Conservation (phyloP, 2,113 vertebrate genomes). For the Pitta sordida region DNA sequence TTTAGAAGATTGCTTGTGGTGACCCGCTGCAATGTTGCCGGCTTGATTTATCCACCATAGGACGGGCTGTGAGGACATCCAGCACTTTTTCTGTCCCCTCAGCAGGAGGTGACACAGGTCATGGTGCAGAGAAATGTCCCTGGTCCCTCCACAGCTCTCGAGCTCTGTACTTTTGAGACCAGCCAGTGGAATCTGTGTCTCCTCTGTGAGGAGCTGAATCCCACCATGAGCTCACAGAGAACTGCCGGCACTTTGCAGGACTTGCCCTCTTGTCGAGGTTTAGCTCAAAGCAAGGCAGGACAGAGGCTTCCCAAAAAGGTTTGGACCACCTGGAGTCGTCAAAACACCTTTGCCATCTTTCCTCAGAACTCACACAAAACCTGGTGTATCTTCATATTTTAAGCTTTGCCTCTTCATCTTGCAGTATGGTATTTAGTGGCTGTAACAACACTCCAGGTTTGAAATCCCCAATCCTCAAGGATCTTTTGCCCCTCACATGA, state of each 20-base stretch:
- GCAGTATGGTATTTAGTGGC: background rate
- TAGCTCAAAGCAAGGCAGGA: background rate
- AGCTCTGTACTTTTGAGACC: background rate
- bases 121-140: background rate
- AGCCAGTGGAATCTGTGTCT: background rate
- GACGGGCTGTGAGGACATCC: background rate
- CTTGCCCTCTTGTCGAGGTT: background rate
- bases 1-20: slow-evolving; percentile 39
- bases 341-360: background rate
- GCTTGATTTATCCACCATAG: background rate
- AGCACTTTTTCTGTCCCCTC: background rate
- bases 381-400: background rate
- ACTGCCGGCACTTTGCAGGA: background rate
- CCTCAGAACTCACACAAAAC: background rate
- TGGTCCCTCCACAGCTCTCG: background rate
- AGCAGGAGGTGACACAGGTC: background rate
- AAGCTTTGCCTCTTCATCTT: background rate
- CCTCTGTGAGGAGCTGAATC: background rate
- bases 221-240: rapidly evolving
- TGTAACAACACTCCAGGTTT: background rate
- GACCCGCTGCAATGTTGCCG: background rate
- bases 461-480: background rate
- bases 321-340: background rate
- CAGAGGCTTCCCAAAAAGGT: background rate
- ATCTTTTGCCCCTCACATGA: background rate